These are phyloP conservation scores for Idaea straminata DNA, from an alignment of 2,888 invertebrate species.

Conservation along the genomic window DNA sequence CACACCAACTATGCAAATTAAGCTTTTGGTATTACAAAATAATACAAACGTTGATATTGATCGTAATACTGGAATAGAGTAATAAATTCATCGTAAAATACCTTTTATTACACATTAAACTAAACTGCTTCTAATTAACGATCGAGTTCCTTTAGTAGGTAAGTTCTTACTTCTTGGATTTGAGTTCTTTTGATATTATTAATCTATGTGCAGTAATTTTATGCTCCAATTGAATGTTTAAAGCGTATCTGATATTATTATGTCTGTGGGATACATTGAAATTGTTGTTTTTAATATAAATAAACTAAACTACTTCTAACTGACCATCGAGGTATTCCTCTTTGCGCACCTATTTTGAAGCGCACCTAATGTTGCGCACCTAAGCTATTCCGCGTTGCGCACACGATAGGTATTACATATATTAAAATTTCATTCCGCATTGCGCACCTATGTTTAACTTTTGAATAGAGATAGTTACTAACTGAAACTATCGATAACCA, in stretches of 20 bases:
- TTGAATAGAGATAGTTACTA: too few relatives aligned
- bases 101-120: conserved; percentile 43
- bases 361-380: too few relatives aligned
- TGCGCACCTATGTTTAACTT: too few relatives aligned
- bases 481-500: too few relatives aligned
- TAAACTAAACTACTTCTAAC: conserved; percentile 42
- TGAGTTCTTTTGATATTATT: background rate
- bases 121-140: conserved; percentile 41
- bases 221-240: too few relatives aligned
- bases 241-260: too few relatives aligned
- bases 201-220: background rate
- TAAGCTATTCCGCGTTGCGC: too few relatives aligned
- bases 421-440: too few relatives aligned
- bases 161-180: background rate
- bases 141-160: conserved; percentile 27
- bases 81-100: conserved; percentile 46
- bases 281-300: background rate
- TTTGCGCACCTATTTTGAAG: too few relatives aligned
- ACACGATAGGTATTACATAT: too few relatives aligned
- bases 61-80: conserved; percentile 33
- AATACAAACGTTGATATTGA: conserved; percentile 6
- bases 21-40: background rate
- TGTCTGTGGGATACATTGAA: background rate
- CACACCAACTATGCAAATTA: conserved; percentile 20
- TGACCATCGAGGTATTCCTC: too few relatives aligned